Percentiles rank a stretch among this genome's conserved stretches.
Evolutionary conservation across 2,113 vertebrate species (phyloP).

Genomic region (Xenus cinereus): DNA sequence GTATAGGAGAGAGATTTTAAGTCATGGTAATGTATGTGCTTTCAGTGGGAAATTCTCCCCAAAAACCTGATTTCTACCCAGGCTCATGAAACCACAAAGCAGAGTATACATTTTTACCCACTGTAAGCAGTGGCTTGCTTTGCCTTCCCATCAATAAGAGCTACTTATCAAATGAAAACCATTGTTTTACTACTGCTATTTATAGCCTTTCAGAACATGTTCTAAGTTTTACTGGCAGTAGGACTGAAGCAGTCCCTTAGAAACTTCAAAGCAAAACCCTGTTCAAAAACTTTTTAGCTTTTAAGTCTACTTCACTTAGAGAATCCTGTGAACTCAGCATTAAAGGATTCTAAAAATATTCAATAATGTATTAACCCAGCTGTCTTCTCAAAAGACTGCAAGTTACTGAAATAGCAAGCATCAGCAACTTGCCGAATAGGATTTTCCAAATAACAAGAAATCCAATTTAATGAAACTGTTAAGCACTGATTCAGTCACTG

Average conservation of each 20-base stretch:
- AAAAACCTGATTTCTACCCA: neutral
- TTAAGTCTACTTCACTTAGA: neutral
- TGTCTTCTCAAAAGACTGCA: slow-evolving; percentile 27
- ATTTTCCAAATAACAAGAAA: slow-evolving; percentile 36
- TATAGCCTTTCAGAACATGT: neutral
- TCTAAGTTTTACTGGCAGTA: neutral
- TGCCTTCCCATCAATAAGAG: neutral
- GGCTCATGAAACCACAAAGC: neutral
- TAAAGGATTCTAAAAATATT: slow-evolving; percentile 61
- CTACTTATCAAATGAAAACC: neutral
- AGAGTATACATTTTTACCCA: neutral
- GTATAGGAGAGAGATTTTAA: neutral
- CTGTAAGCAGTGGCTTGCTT: neutral
- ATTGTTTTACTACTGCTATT: neutral
- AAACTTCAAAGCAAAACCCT: slow-evolving; percentile 38
- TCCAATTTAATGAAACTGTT: slow-evolving; percentile 33
- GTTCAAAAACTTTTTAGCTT: slow-evolving; percentile 36
- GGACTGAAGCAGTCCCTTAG: neutral
- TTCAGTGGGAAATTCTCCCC: neutral
- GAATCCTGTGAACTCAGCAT: slow-evolving; percentile 61
- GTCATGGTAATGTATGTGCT: neutral
- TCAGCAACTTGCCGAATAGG: slow-evolving; percentile 42
- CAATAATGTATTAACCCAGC: slow-evolving; percentile 55
- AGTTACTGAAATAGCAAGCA: slow-evolving; percentile 40
- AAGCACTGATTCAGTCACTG: neutral